These are phyloP conservation scores for Tupaia tana DNA, from an alignment of 2,113 vertebrate genomes.

Conservation along the genomic window DNA sequence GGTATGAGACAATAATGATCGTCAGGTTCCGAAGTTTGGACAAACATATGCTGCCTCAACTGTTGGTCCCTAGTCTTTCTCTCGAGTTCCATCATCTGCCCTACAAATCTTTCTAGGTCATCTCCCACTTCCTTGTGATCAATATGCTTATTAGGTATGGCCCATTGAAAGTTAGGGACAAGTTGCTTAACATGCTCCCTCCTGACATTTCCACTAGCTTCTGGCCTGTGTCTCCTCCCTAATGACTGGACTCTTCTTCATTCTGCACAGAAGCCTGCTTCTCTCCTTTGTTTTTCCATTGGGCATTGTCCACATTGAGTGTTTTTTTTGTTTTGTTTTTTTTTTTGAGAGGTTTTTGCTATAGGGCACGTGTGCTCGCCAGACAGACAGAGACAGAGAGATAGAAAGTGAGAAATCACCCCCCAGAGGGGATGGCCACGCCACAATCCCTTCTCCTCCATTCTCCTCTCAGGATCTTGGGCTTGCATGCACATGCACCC, in stretches of 20 bases:
- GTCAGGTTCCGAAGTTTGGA: slow-evolving; percentile 74
- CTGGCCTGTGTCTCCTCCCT: background rate
- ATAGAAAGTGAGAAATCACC: too few relatives aligned
- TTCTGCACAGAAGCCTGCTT: background rate
- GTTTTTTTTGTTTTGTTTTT: too few relatives aligned
- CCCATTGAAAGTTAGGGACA: slow-evolving; percentile 69
- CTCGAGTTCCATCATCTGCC: slow-evolving; percentile 56
- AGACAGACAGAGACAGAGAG: too few relatives aligned
- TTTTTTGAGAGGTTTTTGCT: too few relatives aligned
- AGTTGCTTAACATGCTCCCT: slow-evolving; percentile 44
- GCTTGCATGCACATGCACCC: too few relatives aligned
- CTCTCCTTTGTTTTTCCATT: background rate
- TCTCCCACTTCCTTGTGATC: slow-evolving; percentile 46
- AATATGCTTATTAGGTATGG: slow-evolving; percentile 41
- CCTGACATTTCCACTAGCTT: slow-evolving; percentile 56
- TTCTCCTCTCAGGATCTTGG: too few relatives aligned
- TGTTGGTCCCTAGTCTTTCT: slow-evolving; percentile 64
- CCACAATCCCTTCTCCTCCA: too few relatives aligned
- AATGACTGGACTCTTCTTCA: slow-evolving; percentile 28
- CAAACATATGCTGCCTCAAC: slow-evolving; percentile 24
- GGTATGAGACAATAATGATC: slow-evolving; percentile 77
- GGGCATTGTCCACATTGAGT: background rate
- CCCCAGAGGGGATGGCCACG: too few relatives aligned
- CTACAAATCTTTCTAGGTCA: slow-evolving; percentile 46
- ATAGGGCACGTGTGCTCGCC: too few relatives aligned